These are phyloP conservation scores for Tetramorium bicarinatum DNA, from an alignment of 2,888 invertebrate genomes.

Conservation along the genomic window DNA sequence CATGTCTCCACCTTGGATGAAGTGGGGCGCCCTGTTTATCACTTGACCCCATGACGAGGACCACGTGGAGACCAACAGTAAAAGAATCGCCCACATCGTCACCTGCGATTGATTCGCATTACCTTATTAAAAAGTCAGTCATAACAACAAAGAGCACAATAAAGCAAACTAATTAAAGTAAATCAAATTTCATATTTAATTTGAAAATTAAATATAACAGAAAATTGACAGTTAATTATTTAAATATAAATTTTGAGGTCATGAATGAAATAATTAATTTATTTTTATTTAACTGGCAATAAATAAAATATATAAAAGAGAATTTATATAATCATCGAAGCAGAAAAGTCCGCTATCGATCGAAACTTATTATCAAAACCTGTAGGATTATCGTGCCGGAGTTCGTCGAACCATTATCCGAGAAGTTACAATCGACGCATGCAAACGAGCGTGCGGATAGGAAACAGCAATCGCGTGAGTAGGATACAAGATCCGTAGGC, in stretches of 20 bases:
- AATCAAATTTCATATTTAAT: background rate
- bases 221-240: conserved; percentile 1
- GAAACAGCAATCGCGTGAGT: conserved; percentile 63
- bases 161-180: background rate
- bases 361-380: background rate
- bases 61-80: conserved; percentile 75
- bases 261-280: background rate
- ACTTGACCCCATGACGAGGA: conserved; percentile 86
- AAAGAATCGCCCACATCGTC: conserved; percentile 80
- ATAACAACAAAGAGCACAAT: background rate
- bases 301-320: background rate
- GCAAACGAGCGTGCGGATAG: conserved; percentile 41
- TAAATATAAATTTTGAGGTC: background rate
- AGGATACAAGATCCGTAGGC: conserved; percentile 61
- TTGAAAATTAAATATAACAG: background rate
- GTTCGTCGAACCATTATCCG: conserved; percentile 40
- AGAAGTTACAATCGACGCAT: conserved; percentile 33
- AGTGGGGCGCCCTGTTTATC: conserved; percentile 91
- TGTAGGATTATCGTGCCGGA: background rate
- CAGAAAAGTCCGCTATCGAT: background rate
- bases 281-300: conserved; percentile 7
- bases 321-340: background rate
- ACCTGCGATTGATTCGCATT: conserved; percentile 62
- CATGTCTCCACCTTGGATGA: conserved; percentile 93
- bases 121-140: conserved; percentile 5